These are phyloP conservation scores for Pteromalus puparum DNA, from an alignment of 1,140 invertebrate genomes.

Conservation along the genomic window DNA sequence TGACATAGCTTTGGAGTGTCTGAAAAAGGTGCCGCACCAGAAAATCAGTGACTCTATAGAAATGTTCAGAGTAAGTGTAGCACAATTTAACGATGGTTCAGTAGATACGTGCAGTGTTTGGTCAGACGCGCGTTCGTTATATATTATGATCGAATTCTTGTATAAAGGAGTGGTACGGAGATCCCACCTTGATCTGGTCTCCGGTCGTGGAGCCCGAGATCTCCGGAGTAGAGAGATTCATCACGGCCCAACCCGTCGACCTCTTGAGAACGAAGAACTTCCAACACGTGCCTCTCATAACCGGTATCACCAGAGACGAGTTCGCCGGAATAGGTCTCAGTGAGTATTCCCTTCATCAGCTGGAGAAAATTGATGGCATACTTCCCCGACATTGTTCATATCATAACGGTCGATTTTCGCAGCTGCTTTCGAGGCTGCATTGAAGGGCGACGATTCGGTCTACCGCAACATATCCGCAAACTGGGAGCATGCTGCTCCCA, in stretches of 20 bases:
- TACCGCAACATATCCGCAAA: conserved; percentile 12
- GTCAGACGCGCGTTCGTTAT: too few species aligned
- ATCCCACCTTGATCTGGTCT: conserved; percentile 79
- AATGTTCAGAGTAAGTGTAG: conserved; percentile 50
- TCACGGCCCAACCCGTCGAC: conserved; percentile 76
- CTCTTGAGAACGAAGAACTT: conserved; percentile 77
- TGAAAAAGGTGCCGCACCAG: conserved; percentile 71
- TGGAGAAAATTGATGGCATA: not conserved
- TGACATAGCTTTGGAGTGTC: conserved; percentile 77
- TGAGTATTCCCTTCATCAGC: not conserved
- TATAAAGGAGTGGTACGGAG: conserved; percentile 76
- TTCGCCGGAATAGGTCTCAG: conserved; percentile 69
- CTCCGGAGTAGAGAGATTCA: conserved; percentile 78
- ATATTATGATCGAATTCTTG: conserved; percentile 54
- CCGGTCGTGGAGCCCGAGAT: conserved; percentile 81
- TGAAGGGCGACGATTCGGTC: conserved; percentile 17
- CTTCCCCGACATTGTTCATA: not conserved
- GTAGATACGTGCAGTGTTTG: too few species aligned
- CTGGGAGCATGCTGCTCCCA: conserved; percentile 66
- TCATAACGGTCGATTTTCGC: not conserved
- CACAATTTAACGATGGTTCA: not conserved
- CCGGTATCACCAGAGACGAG: conserved; percentile 80
- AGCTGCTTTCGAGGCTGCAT: not conserved
- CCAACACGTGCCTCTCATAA: conserved; percentile 79
- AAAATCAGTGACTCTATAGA: conserved; percentile 43